phyloP scores from a whole-genome alignment of 1,140 invertebrate species.

The Copidosoma floridanum region DNA sequence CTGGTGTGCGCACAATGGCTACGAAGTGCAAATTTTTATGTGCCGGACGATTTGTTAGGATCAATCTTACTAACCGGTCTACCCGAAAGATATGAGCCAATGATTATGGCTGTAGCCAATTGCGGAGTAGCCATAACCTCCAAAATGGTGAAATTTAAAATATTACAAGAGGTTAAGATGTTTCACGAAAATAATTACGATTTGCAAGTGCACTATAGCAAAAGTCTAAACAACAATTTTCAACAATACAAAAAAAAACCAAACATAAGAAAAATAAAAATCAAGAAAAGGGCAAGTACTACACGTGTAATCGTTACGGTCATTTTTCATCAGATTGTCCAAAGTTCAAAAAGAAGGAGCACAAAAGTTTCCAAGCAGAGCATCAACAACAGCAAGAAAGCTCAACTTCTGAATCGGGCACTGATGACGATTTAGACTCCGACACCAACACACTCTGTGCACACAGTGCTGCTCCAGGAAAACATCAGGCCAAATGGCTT shows the following conservation, averaged over 20 bases:
- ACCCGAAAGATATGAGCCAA: background rate
- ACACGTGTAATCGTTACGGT: background rate
- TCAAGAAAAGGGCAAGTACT: background rate
- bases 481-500: background rate
- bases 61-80: background rate
- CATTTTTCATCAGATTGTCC: background rate
- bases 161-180: background rate
- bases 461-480: background rate
- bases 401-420: background rate
- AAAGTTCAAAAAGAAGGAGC: background rate
- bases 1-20: background rate
- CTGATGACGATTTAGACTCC: background rate
- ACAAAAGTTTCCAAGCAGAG: background rate
- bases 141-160: background rate
- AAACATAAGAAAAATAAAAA: background rate
- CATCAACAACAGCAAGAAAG: background rate
- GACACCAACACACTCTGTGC: no score
- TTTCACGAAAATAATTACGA: no score
- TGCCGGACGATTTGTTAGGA: background rate
- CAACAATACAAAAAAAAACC: background rate
- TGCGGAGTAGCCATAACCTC: background rate
- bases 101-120: background rate
- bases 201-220: no score
- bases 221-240: background rate
- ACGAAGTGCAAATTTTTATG: no score